These are phyloP conservation scores for Sebastes trivittatus DNA, from an alignment of 2,797 vertebrate genomes.

Conservation along the genomic window DNA sequence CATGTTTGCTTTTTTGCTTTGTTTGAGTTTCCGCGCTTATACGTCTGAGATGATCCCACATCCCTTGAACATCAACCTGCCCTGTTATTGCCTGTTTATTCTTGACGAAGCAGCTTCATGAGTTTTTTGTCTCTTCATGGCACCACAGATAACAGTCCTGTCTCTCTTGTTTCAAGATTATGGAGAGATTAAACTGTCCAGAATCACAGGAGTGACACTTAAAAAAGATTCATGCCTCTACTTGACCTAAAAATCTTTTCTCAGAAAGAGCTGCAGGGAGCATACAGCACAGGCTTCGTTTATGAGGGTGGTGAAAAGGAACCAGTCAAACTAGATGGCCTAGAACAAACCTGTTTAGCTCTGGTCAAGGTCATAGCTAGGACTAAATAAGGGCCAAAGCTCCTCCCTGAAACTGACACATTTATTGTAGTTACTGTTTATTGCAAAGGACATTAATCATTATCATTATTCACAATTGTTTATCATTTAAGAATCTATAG, in stretches of 20 bases:
- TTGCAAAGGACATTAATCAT: not conserved
- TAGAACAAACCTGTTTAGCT: not conserved
- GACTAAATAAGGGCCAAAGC: slow-evolving; percentile 23
- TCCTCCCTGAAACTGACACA: not conserved
- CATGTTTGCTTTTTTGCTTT: not conserved
- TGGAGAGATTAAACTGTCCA: not conserved
- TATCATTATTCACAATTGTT: not conserved
- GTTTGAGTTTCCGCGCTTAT: not conserved
- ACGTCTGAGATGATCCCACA: not conserved
- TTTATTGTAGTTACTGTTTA: not conserved
- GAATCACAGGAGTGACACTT: not conserved
- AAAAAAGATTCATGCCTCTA: not conserved
- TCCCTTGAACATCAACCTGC: not conserved
- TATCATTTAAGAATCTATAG: not conserved
- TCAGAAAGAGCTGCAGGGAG: not conserved
- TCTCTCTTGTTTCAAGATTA: not conserved
- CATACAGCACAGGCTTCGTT: slow-evolving; percentile 1
- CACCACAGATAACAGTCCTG: not conserved
- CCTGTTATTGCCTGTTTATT: not conserved
- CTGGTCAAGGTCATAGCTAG: slow-evolving; percentile 70
- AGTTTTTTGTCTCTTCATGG: not conserved
- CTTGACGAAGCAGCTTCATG: not conserved
- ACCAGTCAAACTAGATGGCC: slow-evolving; percentile 30
- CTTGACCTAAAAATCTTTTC: not conserved
- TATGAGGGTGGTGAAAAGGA: slow-evolving; percentile 12